Evolutionary conservation across 2,113 vertebrate genomes (phyloP).

Genomic region (Oreotrochilus melanogaster): DNA sequence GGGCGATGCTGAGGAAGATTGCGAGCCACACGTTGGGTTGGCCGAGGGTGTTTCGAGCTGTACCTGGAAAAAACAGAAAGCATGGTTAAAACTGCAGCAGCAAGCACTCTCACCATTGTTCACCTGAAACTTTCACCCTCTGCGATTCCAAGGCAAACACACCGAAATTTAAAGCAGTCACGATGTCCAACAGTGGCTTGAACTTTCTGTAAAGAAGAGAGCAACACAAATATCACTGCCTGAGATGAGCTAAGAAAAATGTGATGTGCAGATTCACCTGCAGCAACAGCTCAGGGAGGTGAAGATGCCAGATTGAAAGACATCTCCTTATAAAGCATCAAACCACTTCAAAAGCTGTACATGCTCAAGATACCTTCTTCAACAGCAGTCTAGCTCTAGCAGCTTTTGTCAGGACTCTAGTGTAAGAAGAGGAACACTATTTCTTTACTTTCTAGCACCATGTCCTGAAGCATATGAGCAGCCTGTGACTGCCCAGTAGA

Average conservation of each 20-base stretch:
- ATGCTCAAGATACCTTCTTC: background rate
- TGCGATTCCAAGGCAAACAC: background rate
- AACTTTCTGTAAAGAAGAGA: background rate
- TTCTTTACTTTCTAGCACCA: background rate
- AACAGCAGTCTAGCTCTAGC: background rate
- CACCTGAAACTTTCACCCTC: background rate
- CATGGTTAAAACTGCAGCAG: background rate
- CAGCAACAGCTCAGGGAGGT: background rate
- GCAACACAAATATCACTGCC: background rate
- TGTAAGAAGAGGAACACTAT: background rate
- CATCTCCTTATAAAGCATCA: background rate
- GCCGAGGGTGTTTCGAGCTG: conserved; percentile 87
- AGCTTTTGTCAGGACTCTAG: background rate
- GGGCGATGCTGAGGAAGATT: conserved; percentile 83
- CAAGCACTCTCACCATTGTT: background rate
- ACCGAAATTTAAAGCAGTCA: background rate
- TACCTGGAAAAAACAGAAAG: conserved; percentile 76
- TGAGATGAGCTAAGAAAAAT: background rate
- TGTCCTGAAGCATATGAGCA: background rate
- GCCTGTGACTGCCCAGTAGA: background rate
- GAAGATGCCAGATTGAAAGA: background rate
- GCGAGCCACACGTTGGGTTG: conserved; percentile 90
- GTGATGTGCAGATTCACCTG: rapidly evolving
- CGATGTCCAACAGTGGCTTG: background rate
- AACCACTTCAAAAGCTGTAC: background rate